A percentile compares a stretch with the other conserved stretches of the same genome.
phyloP scores from a whole-genome alignment of 1,140 invertebrate species.

The Patella vulgata region DNA sequence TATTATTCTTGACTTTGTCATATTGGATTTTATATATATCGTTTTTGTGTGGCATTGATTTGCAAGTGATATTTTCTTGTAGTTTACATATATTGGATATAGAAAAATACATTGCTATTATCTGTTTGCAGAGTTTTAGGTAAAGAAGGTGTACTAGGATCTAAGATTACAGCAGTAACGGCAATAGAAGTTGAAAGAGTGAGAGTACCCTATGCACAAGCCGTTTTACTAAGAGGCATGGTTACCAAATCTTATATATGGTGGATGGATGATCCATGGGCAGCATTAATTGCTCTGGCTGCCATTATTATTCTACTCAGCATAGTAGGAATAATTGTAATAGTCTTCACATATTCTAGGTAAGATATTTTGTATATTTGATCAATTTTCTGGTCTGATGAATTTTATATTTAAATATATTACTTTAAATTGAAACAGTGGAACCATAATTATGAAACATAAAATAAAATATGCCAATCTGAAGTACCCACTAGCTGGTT shows the following conservation, averaged over 20 bases:
- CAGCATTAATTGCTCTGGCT: constrained; percentile 85
- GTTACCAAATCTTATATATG: constrained; percentile 47
- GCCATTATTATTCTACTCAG: constrained; percentile 87
- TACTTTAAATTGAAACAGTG: not conserved
- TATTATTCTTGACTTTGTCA: no score
- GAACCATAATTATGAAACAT: not conserved
- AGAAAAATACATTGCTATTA: no score
- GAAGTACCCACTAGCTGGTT: no score
- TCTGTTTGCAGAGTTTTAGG: no score
- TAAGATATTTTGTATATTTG: constrained; percentile 66
- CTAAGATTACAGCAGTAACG: no score
- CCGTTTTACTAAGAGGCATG: constrained; percentile 14
- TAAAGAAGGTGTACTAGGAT: no score
- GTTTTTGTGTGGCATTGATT: no score
- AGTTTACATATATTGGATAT: no score
- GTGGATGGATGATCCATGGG: constrained; percentile 79
- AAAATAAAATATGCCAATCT: not conserved
- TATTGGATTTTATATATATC: no score
- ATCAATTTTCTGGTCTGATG: not conserved
- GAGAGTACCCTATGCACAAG: constrained; percentile 26
- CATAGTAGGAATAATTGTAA: constrained; percentile 86
- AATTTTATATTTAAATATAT: not conserved
- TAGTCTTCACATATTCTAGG: constrained; percentile 92
- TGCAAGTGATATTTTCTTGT: no score
- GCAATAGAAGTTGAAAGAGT: constrained; percentile 21